Percentiles rank a stretch among this genome's conserved stretches.
These are phyloP conservation scores for Aphyosemion australe DNA, from an alignment of 2,113 vertebrate species.

Conservation along the genomic window DNA sequence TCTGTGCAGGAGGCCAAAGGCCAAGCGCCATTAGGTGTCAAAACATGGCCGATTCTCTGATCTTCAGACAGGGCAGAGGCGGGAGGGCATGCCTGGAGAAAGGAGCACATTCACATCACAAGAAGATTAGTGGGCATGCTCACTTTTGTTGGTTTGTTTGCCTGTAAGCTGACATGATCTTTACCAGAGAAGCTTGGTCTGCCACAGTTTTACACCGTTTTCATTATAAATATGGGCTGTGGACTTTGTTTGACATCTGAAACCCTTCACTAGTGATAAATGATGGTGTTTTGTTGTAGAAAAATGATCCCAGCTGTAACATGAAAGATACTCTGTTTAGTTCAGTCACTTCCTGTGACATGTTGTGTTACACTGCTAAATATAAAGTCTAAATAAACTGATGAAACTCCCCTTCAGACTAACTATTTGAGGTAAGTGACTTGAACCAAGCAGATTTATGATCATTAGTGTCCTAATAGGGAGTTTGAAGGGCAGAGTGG, in stretches of 20 bases:
- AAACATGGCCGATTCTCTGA: constrained; percentile 61
- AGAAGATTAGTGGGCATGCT: constrained; percentile 54
- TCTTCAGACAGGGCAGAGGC: constrained; percentile 42
- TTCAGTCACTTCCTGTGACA: constrained; percentile 30
- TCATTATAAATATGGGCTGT: constrained; percentile 47
- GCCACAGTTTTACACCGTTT: constrained; percentile 53
- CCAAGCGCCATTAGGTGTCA: constrained; percentile 66
- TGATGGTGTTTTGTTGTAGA: constrained; percentile 46
- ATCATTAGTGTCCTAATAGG: constrained; percentile 36
- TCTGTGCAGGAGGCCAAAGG: constrained; percentile 48
- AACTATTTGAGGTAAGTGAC: constrained; percentile 28
- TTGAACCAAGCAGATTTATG: constrained; percentile 51
- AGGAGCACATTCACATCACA: constrained; percentile 63
- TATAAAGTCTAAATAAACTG: not conserved
- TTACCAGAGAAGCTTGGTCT: constrained; percentile 31
- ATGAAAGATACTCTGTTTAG: constrained; percentile 32
- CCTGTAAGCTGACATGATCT: constrained; percentile 42
- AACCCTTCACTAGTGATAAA: constrained; percentile 44
- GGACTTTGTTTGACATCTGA: constrained; percentile 49
- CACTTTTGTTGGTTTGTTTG: constrained; percentile 50
- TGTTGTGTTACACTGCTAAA: constrained; percentile 21
- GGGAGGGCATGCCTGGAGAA: constrained; percentile 45
- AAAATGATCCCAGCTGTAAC: constrained; percentile 32
- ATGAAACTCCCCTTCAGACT: constrained; percentile 25
- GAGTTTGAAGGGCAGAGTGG: constrained; percentile 26